These are phyloP conservation scores for Heteromormyrus szaboi DNA, from an alignment of 2,797 vertebrate species.

Conservation along the genomic window DNA sequence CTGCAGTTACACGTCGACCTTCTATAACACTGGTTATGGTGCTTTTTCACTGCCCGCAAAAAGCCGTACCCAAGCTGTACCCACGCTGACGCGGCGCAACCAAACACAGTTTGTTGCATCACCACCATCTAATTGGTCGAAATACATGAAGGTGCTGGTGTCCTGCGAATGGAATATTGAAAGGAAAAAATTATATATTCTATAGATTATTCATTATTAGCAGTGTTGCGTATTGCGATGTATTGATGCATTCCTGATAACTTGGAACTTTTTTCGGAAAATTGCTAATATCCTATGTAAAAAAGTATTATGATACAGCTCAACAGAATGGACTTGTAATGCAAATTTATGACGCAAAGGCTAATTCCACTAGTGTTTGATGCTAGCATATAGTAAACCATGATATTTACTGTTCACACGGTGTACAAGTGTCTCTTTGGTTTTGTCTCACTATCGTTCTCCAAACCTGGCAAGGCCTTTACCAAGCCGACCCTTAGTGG, in stretches of 20 bases:
- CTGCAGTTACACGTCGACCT: neutral
- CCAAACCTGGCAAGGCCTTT: neutral
- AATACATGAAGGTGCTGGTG: neutral
- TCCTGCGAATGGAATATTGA: neutral
- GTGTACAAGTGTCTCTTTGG: neutral
- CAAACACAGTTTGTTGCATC: neutral
- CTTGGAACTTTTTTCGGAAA: neutral
- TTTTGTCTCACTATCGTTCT: neutral
- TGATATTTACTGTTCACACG: no score
- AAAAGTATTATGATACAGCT: neutral
- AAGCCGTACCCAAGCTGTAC: neutral
- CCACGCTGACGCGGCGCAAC: neutral
- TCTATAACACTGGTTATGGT: neutral
- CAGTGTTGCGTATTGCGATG: neutral
- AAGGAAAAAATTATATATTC: neutral
- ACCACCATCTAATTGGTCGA: neutral
- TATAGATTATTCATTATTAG: neutral
- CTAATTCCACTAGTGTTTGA: neutral
- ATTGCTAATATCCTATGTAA: neutral
- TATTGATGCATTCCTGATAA: neutral
- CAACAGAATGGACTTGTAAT: neutral
- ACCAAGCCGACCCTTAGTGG: neutral
- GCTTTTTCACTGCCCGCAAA: neutral
- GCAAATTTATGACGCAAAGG: neutral
- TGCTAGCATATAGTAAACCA: neutral